Percentiles rank a stretch among this genome's conserved stretches.
These are phyloP conservation scores for Spheniscus humboldti DNA, from an alignment of 2,797 vertebrate species.

Conservation along the genomic window DNA sequence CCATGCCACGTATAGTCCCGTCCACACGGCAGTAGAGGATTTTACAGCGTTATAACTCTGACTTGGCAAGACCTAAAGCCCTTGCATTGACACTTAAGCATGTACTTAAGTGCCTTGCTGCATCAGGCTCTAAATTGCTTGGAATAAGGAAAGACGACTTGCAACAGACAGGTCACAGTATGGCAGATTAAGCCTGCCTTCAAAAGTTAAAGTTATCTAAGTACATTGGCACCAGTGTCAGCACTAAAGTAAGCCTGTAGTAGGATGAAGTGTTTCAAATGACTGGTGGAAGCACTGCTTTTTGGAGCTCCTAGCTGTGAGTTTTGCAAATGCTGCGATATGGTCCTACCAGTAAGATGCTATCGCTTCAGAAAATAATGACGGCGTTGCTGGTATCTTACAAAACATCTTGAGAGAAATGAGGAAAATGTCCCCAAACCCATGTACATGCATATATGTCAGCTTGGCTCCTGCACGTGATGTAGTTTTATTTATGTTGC, in stretches of 20 bases:
- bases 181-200: not conserved
- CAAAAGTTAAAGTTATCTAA: not conserved
- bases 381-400: accelerated
- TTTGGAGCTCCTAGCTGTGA: not conserved
- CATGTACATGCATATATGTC: not conserved
- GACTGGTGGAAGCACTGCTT: not conserved
- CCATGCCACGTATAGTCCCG: accelerated
- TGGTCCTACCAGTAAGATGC: not conserved
- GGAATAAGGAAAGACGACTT: not conserved
- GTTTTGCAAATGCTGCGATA: not conserved
- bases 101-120: not conserved
- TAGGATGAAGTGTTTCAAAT: not conserved
- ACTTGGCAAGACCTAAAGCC: not conserved
- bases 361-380: not conserved
- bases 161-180: not conserved
- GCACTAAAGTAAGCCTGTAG: not conserved
- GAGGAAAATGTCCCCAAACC: not conserved
- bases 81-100: not conserved
- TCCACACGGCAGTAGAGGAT: not conserved
- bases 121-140: not conserved
- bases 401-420: not conserved
- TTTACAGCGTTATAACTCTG: not conserved
- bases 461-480: not conserved
- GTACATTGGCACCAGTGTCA: not conserved
- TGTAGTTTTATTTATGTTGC: not conserved